Evolutionary conservation across 2,888 invertebrate species (phyloP).

Genomic region (Galerucella pusilla): DNA sequence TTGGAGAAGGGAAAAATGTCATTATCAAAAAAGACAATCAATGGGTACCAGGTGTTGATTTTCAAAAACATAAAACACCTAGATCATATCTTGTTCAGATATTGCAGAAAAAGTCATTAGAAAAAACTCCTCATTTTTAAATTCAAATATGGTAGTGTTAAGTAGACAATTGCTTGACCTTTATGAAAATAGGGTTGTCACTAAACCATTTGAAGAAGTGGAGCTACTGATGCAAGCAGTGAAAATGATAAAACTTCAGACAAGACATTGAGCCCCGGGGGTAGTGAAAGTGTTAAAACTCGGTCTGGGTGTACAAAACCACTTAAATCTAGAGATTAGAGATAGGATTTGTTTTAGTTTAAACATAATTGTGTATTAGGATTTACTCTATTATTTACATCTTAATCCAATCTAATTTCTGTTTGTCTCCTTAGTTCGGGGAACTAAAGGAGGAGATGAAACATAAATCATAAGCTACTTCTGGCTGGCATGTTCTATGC

Average conservation of each 20-base stretch:
- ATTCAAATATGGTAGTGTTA: not conserved
- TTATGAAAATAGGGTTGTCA: not conserved
- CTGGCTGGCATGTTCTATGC: no score
- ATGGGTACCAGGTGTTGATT: no score
- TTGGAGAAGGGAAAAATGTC: constrained; percentile 2
- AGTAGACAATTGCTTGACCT: not conserved
- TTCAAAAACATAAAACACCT: no score
- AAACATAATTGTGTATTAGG: not conserved
- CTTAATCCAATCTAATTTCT: not conserved
- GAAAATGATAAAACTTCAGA: not conserved
- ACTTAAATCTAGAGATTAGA: constrained; percentile 7
- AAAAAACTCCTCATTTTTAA: no score
- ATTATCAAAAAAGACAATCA: no score
- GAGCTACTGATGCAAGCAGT: not conserved
- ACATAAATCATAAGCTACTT: not conserved
- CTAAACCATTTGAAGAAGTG: not conserved
- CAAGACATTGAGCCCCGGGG: not conserved
- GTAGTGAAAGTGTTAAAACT: not conserved
- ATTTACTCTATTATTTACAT: not conserved
- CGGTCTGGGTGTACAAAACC: not conserved
- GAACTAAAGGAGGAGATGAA: constrained; percentile 1
- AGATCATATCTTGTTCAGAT: no score
- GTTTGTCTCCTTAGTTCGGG: not conserved
- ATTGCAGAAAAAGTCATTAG: no score
- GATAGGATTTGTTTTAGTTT: constrained; percentile 3